Percentiles rank a stretch among this genome's conserved stretches.
Evolutionary conservation across 2,888 invertebrate genomes (phyloP).

Genomic region (Drosophila dives): DNA sequence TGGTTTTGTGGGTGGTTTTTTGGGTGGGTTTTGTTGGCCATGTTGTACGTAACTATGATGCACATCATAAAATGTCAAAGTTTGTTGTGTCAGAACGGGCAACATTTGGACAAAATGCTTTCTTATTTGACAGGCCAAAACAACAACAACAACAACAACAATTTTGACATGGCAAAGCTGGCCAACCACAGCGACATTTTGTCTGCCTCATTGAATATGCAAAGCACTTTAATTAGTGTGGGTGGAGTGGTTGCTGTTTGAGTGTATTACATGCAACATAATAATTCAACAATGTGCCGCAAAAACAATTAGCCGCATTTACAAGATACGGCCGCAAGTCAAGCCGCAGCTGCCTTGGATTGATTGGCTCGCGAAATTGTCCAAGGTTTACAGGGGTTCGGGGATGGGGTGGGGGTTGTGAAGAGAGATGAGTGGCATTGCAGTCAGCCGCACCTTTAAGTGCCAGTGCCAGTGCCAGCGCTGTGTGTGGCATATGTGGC

Average conservation of each 20-base stretch:
- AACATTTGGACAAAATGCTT: constrained; percentile 79
- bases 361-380: constrained; percentile 40
- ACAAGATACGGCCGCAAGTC: constrained; percentile 50
- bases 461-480: constrained; percentile 19
- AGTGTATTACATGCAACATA: constrained; percentile 30
- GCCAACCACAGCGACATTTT: constrained; percentile 61
- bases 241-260: constrained; percentile 10
- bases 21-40: background rate
- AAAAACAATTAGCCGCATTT: constrained; percentile 75
- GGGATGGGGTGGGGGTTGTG: background rate
- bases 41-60: constrained; percentile 18
- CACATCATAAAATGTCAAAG: constrained; percentile 78
- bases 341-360: constrained; percentile 58
- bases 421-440: background rate
- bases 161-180: constrained; percentile 66
- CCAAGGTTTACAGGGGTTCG: background rate
- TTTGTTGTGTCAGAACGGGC: constrained; percentile 65
- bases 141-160: constrained; percentile 34
- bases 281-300: constrained; percentile 70
- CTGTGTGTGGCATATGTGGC: constrained; percentile 37
- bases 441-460: constrained; percentile 46
- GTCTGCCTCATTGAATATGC: constrained; percentile 72
- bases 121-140: constrained; percentile 76
- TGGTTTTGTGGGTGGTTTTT: constrained; percentile 5
- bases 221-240: constrained; percentile 73